Evolutionary conservation across 2,797 vertebrate genomes (phyloP), one percentile per base, ranked within the genome.

Genomic region (Carapus acus): DNA sequence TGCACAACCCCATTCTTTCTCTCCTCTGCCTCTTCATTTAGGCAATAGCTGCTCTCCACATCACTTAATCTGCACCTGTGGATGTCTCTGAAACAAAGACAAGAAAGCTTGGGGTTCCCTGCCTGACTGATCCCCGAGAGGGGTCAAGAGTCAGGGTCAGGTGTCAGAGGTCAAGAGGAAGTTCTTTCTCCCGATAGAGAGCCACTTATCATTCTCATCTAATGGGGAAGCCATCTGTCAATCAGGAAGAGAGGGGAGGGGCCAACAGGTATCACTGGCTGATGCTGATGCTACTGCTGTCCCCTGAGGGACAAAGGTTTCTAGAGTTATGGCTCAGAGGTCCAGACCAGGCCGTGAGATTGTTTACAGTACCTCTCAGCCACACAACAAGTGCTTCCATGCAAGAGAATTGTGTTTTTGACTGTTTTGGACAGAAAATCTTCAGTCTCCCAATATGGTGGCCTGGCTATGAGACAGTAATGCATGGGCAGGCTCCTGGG

Each of bases 191-290:
- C 88, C 76, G 83, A 86, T 78, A 75, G 83, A 90, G 88, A 92
- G 89, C 90, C 88, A 90, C 89, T 92, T 93, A 93, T 92, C 91
- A 89, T 91, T 90, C 90, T 90, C 87, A 88, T 92, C 89, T 92
- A 91, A 92, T 90, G 91, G 90, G 90, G 90, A 85, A 81, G 85
- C 90, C 90, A 92, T 91, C 89, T 92, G 90, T 93, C 93, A 93
- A 88, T 94, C 90, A 92, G 80, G 76, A 83, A 84, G 85, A 82
- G 68, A 80, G 90, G 77, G 80, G 86, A 83, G 87, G 83, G 81
- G 78, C 73, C 63, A 70, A 54, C 78, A 83, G 83, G 80, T 80
- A 74, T 73, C 34, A 58, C 74, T 84, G 85, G 81, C 79, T 81
- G 77, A 62, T 71, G 46, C 49, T 47, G 47, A 40, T 1, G 13